These are phyloP conservation scores for Nephila pilipes DNA, from an alignment of 1,140 invertebrate genomes.

Conservation along the genomic window DNA sequence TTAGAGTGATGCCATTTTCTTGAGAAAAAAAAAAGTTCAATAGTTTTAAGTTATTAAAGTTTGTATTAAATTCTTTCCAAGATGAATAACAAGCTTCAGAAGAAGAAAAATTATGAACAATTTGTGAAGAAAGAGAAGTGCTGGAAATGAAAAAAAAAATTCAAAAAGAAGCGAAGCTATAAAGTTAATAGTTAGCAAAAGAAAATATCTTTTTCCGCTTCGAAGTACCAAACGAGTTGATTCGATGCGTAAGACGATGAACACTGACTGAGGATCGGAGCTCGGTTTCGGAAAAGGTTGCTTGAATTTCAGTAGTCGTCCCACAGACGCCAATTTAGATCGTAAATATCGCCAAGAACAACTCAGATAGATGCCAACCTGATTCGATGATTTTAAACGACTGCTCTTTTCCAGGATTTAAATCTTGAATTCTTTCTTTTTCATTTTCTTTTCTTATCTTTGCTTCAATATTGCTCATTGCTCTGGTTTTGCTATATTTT, in stretches of 20 bases:
- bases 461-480: background rate
- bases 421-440: background rate
- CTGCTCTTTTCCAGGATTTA: background rate
- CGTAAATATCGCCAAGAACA: slow-evolving; percentile 55
- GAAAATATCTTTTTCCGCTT: slow-evolving; percentile 6
- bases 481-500: no score
- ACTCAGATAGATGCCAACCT: slow-evolving; percentile 50
- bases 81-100: background rate
- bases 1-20: slow-evolving; percentile 22
- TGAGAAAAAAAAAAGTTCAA: slow-evolving; percentile 20
- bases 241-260: slow-evolving; percentile 54
- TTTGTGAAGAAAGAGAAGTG: background rate
- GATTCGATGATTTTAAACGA: slow-evolving; percentile 7
- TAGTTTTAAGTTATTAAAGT: slow-evolving; percentile 31
- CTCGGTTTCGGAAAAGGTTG: slow-evolving; percentile 15
- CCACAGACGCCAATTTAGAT: slow-evolving; percentile 51
- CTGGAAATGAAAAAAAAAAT: background rate
- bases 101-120: no score
- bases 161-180: background rate
- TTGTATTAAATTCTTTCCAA: background rate
- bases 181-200: slow-evolving; percentile 25
- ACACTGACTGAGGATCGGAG: slow-evolving; percentile 25
- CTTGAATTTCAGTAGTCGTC: slow-evolving; percentile 31
- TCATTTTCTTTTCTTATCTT: background rate
- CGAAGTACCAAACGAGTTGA: slow-evolving; percentile 35